These are phyloP conservation scores for Pseudomugil tenellus DNA, from an alignment of 2,797 vertebrate species.

Conservation along the genomic window DNA sequence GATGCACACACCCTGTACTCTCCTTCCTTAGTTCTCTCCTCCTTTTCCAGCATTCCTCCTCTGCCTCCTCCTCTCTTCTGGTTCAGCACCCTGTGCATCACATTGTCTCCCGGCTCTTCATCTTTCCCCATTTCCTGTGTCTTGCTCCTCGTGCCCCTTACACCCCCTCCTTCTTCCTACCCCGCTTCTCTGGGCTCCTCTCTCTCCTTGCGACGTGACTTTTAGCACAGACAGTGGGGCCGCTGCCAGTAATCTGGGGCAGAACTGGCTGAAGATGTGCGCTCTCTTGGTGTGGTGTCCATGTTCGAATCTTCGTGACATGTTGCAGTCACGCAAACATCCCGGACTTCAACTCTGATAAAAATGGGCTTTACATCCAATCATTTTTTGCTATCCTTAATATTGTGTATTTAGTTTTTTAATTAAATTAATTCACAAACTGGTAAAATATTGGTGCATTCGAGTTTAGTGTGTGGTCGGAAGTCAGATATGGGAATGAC, in stretches of 20 bases:
- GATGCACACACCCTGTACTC: constrained; percentile 82
- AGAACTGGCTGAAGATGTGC: constrained; percentile 76
- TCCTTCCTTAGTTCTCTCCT: constrained; percentile 55
- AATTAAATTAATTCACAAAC: background rate
- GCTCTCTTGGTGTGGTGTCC: constrained; percentile 49
- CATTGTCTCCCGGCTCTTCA: constrained; percentile 83
- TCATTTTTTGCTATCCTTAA: constrained; percentile 7
- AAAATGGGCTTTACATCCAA: background rate
- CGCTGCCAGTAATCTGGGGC: constrained; percentile 81
- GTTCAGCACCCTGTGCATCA: constrained; percentile 78
- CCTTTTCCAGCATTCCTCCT: constrained; percentile 68
- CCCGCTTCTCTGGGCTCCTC: constrained; percentile 62
- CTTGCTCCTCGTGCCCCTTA: constrained; percentile 81
- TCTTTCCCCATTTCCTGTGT: constrained; percentile 86
- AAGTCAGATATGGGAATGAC: no score
- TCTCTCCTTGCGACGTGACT: constrained; percentile 84
- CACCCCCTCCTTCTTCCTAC: constrained; percentile 74
- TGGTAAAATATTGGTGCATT: no score
- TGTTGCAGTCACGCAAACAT: constrained; percentile 10
- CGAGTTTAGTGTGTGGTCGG: no score
- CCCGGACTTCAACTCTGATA: constrained; percentile 1
- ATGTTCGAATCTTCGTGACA: constrained; percentile 25
- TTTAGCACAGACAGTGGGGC: constrained; percentile 81
- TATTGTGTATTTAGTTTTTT: background rate
- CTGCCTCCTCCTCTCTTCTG: constrained; percentile 58